These are phyloP conservation scores for Ophthalmolycus amberensis DNA, from an alignment of 2,113 vertebrate genomes.

Conservation along the genomic window DNA sequence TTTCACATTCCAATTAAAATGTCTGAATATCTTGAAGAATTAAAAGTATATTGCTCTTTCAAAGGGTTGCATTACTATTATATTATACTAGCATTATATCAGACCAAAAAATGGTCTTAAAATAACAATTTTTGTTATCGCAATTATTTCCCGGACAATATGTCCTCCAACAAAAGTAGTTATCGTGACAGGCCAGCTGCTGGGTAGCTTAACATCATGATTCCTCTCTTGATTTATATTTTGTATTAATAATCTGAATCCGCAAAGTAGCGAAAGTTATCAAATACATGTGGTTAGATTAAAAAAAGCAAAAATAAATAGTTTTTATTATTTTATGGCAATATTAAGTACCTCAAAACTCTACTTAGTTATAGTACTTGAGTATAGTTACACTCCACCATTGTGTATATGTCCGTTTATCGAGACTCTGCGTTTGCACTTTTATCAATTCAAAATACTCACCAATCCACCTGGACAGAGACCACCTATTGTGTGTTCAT, in stretches of 20 bases:
- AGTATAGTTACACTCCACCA: background rate
- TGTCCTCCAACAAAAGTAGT: background rate
- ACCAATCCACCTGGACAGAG: conserved; percentile 36
- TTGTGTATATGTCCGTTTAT: background rate
- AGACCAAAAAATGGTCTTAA: background rate
- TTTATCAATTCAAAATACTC: conserved; percentile 14
- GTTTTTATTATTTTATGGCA: background rate
- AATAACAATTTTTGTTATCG: background rate
- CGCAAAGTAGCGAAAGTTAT: background rate
- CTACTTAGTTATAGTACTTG: background rate
- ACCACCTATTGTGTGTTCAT: conserved; percentile 43
- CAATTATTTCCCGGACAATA: background rate
- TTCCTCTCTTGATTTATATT: background rate
- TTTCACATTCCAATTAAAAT: background rate
- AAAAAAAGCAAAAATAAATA: background rate
- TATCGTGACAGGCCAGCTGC: background rate
- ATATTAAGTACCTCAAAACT: background rate
- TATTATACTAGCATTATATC: background rate
- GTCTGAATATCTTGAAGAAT: background rate
- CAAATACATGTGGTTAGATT: background rate
- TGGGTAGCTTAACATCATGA: background rate
- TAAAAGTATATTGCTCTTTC: background rate
- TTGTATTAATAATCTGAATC: background rate
- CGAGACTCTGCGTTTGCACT: background rate
- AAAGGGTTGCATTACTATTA: background rate